phyloP scores from a whole-genome alignment of 2,888 invertebrate species.

The Melipona beecheii region DNA sequence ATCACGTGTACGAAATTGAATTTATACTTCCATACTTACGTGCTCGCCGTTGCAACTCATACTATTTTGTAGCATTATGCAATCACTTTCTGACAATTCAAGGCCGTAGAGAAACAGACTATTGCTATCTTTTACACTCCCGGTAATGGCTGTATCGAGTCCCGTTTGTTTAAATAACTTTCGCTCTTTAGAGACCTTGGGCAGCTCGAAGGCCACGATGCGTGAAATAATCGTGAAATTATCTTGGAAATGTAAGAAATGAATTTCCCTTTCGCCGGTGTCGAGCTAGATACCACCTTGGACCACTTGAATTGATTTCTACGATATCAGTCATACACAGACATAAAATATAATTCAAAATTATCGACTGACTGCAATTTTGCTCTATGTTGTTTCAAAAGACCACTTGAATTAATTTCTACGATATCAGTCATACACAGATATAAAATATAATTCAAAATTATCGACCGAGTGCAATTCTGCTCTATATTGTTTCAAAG shows the following conservation, averaged over 20 bases:
- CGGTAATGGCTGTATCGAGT: constrained; percentile 8
- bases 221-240: constrained; percentile 33
- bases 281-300: background rate
- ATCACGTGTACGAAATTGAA: background rate
- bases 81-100: background rate
- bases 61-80: background rate
- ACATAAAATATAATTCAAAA: no score
- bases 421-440: no score
- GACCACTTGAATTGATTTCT: background rate
- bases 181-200: constrained; percentile 32
- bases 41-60: background rate
- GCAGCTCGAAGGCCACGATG: constrained; percentile 16
- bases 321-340: no score
- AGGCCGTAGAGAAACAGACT: constrained; percentile 4
- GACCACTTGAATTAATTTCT: background rate
- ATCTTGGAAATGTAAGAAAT: background rate
- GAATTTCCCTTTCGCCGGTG: background rate
- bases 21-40: background rate
- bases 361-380: no score
- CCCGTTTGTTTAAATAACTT: constrained; percentile 22
- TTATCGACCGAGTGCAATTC: no score
- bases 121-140: background rate
- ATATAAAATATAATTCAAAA: no score
- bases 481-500: no score
- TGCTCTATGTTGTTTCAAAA: no score